phyloP scores from a whole-genome alignment of 2,888 invertebrate species.

The Carterocephalus palaemon region DNA sequence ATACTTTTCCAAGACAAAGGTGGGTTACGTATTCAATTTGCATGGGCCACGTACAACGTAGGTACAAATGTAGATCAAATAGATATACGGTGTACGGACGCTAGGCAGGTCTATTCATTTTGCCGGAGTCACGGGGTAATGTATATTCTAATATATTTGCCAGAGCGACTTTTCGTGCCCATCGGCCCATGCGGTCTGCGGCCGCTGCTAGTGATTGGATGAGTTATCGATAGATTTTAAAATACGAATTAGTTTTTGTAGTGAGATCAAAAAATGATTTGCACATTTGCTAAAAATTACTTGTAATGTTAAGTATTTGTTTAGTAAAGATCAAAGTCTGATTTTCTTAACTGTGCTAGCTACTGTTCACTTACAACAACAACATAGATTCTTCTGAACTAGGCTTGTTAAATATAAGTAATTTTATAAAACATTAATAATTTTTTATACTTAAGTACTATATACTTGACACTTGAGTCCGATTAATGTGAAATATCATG shows the following conservation, averaged over 20 bases:
- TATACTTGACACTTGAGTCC: no score
- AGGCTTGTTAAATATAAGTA: no score
- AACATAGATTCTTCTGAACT: no score
- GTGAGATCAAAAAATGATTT: no score
- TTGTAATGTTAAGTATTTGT: not conserved
- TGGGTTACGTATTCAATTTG: conserved; percentile 38
- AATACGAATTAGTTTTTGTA: not conserved
- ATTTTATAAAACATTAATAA: no score
- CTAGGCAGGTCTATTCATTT: conserved; percentile 64
- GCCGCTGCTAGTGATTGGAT: conserved; percentile 45
- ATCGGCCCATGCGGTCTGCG: conserved; percentile 75
- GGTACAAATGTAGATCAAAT: conserved; percentile 35
- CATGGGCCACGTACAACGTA: conserved; percentile 32
- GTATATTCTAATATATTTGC: conserved; percentile 80
- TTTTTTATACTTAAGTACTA: no score
- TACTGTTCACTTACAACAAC: no score
- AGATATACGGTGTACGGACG: conserved; percentile 42
- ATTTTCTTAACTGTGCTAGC: no score
- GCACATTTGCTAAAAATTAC: not conserved
- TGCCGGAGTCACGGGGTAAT: conserved; percentile 72
- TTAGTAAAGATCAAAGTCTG: no score
- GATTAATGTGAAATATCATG: no score
- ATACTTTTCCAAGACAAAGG: conserved; percentile 23
- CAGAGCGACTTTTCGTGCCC: conserved; percentile 75
- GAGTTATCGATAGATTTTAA: conserved; percentile 28